Evolutionary conservation across 2,888 invertebrate species (phyloP).

Genomic region (Rhopalosiphum nymphaeae): DNA sequence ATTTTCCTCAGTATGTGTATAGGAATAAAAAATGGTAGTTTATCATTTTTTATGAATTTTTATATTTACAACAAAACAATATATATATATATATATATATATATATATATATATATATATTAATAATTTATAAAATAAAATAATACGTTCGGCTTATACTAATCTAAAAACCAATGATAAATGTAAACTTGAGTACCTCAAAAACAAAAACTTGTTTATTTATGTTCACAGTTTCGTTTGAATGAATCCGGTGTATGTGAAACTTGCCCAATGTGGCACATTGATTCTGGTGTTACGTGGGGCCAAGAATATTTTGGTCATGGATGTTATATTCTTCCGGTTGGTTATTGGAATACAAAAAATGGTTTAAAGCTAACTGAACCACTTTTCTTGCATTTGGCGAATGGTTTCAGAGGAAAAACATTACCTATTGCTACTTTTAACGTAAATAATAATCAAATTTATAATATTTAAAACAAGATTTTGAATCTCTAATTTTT

Average conservation of each 20-base stretch:
- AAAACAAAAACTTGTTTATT: not conserved
- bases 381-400: slow-evolving; percentile 83
- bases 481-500: not conserved
- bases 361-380: slow-evolving; percentile 79
- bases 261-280: slow-evolving; percentile 74
- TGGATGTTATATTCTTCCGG: slow-evolving; percentile 71
- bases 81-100: not conserved
- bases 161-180: not conserved
- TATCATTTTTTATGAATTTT: not conserved
- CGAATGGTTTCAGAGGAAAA: slow-evolving; percentile 83
- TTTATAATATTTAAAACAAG: not conserved
- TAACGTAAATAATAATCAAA: slow-evolving; percentile 75
- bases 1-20: not conserved
- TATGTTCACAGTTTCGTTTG: slow-evolving; percentile 69
- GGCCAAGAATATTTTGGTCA: slow-evolving; percentile 70
- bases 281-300: slow-evolving; percentile 76
- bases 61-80: not conserved
- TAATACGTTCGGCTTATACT: not conserved
- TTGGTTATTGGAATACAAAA: slow-evolving; percentile 82
- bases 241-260: slow-evolving; percentile 71
- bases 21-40: not conserved
- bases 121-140: not conserved
- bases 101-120: not conserved
- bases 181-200: not conserved
- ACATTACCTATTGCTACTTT: slow-evolving; percentile 81